phyloP scores from a whole-genome alignment of 2,113 vertebrate genomes.

The Genyomyrus donnyi region DNA sequence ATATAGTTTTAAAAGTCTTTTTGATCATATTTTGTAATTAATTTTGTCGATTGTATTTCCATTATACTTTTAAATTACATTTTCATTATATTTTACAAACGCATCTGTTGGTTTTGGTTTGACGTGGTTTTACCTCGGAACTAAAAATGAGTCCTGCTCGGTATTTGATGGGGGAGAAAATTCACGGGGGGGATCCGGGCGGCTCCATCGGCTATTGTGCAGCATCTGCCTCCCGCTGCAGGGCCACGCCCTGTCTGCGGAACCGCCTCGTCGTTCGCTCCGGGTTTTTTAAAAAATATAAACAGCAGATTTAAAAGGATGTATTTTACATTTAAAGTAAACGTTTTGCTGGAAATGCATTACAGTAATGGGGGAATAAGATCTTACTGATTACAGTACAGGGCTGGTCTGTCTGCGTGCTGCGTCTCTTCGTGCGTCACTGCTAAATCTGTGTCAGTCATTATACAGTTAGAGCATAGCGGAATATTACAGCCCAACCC shows the following conservation, averaged over 20 bases:
- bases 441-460: conserved; percentile 17
- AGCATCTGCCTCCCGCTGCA: neutral
- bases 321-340: neutral
- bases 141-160: neutral
- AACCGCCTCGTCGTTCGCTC: neutral
- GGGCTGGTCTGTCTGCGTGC: neutral
- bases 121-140: neutral
- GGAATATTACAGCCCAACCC: neutral
- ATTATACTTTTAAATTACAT: neutral
- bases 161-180: neutral
- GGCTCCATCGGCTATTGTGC: conserved; percentile 11
- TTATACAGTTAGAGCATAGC: neutral
- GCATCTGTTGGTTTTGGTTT: neutral
- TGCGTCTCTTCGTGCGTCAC: conserved; percentile 24
- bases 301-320: neutral
- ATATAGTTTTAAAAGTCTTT: neutral
- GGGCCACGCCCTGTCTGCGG: neutral
- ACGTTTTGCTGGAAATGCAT: neutral
- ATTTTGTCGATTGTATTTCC: neutral
- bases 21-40: neutral
- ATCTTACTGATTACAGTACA: neutral
- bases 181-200: neutral
- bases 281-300: neutral
- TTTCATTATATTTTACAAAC: neutral
- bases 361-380: neutral